Evolutionary conservation across 2,888 invertebrate genomes (phyloP).

Genomic region (Formica aserva): DNA sequence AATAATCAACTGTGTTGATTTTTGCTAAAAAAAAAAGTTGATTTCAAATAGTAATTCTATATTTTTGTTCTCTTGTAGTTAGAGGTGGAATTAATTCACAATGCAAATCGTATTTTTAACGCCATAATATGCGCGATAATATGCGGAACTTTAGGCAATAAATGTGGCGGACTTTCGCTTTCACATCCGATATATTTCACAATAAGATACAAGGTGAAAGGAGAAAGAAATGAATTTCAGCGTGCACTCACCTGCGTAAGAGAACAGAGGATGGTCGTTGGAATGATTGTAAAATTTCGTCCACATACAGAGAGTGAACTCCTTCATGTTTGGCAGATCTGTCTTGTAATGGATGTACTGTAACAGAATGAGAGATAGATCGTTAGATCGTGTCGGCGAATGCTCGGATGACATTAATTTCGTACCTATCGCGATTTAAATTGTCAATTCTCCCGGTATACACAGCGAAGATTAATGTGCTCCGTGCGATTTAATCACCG

Average conservation of each 20-base stretch:
- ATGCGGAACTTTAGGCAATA: constrained; percentile 6
- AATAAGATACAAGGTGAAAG: constrained; percentile 54
- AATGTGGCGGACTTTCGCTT: constrained; percentile 59
- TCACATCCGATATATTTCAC: constrained; percentile 34
- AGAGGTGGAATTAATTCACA: background rate
- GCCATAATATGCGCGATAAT: background rate
- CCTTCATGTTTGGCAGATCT: constrained; percentile 91
- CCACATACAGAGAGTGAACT: constrained; percentile 95
- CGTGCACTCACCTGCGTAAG: constrained; percentile 90
- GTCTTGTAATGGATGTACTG: constrained; percentile 92
- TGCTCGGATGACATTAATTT: constrained; percentile 20
- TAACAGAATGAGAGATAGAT: constrained; percentile 80
- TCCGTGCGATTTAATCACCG: constrained; percentile 32
- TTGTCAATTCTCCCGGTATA: constrained; percentile 29
- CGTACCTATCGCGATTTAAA: constrained; percentile 31
- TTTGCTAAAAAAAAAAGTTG: background rate
- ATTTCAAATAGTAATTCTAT: background rate
- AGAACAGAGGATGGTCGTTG: constrained; percentile 93
- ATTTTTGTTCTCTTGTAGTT: background rate
- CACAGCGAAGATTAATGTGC: constrained; percentile 27
- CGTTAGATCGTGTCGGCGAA: background rate
- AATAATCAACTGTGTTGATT: background rate
- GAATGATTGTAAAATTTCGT: constrained; percentile 93
- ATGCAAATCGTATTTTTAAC: background rate
- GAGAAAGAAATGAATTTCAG: constrained; percentile 34